Base-by-base conservation (phyloP, 2,888 invertebrate species). In the Horisme vitalbata region DNA sequence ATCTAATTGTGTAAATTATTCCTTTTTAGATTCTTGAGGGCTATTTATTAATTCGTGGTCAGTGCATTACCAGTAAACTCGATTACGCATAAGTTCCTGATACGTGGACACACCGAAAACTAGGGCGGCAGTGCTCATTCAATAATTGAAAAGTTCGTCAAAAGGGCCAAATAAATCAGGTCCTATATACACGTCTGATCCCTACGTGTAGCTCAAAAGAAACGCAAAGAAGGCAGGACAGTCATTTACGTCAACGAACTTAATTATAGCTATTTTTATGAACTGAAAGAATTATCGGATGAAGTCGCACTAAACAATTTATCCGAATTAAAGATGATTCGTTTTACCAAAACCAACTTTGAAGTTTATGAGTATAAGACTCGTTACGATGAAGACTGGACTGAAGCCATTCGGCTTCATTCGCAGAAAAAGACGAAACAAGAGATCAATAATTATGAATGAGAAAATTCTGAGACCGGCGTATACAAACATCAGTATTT, bases 131-230 rank as follows among this genome's bases (percentile, higher is more conserved):
- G 21, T 20, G 59, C 49, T 4, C 57, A 61, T 26, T 59, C 58
- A 11, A 32, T 58, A 11, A 58, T 58, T 12, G 61, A 57, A 46
- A 61, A 47, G 37, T 11, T 51, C 4, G 26, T 57, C 3, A 43
- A 33, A 31, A 49, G 48, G 45, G 59, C 59, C 4, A 59, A 61
- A 47, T n/a, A 60, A 57, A 18, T 36, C 59, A 27, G 59, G 58
- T 3, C 31, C 50, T 18, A 56, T 61, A n/a, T 62, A 62, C 35
- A 34, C 52, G 6, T 57, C 63, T 9, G 49, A 50, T 15, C 61
- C 63, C 36, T 56, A 58, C n/a, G 38, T 55, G 13, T 27, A 36
- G 28, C 11, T 58, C 27, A 61, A 55, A 11, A 10, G 28, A 28
- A 28, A 28, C 8, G 28, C 37, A 4, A 57, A 60, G 26, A 57